Base-by-base conservation (phyloP, 2,888 invertebrate genomes). In the Colostygia pectinataria region DNA sequence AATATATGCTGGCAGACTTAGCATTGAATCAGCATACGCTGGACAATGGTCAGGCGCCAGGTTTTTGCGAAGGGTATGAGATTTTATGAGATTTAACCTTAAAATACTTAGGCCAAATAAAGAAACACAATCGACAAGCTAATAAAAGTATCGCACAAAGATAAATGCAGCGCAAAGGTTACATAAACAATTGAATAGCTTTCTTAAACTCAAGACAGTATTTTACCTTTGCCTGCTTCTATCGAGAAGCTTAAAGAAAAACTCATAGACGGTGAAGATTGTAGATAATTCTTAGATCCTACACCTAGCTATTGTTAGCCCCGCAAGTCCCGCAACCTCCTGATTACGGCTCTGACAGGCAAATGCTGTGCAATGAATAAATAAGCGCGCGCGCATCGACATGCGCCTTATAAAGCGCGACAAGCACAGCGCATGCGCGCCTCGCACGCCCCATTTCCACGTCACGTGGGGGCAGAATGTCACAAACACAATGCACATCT, bases 351-450 rank as follows among this genome's bases (percentile, higher is more conserved):
- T 20, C 44, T 40, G 44, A 18, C 28, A 20, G 14, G 40, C 34
- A 36, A 40, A 40, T 40, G 37, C 60, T 61, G 62, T 59, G 64
- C 71, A 75, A 77, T 78, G 78, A 81, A 83, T 82, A 83, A 76
- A 74, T 80, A 77, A 77, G 73, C 77, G 75, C 74, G 65, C 53
- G 66, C 72, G 68, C 68, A 55, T 48, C 41, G 42, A 38, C 45
- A 47, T 45, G 66, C 60, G 62, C 85, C 86, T 65, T 86, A 80
- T 82, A 84, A 58, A 82, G 82, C 43, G 51, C 61, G 69, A 74
- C 75, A 71, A 68, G 74, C 67, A 61, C 56, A 40, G 65, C 57
- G 65, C 67, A 64, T 61, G 72, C 69, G 67, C 68, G 48, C 55
- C 58, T 63, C 65, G 69, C 68, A 60, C 63, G 57, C 58, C 57